Percentiles rank a stretch among this genome's conserved stretches.
phyloP scores from a whole-genome alignment of 2,888 invertebrate genomes.

The Drosophila neoperkinsi region DNA sequence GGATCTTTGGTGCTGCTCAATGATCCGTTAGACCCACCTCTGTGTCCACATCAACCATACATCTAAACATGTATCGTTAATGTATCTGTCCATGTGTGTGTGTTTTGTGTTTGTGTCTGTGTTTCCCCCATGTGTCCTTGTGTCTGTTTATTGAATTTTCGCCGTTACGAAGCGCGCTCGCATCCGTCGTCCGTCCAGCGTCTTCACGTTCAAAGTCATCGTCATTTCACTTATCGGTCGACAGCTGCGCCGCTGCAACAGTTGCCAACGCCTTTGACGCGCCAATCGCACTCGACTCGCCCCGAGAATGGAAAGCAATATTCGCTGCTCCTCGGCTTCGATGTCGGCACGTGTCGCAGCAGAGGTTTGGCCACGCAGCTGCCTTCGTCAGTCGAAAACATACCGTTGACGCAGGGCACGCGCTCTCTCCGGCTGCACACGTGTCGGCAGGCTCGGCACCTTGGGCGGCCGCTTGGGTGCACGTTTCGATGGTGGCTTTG shows the following conservation, averaged over 20 bases:
- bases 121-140: not conserved
- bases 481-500: conserved; percentile 28
- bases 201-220: conserved; percentile 1
- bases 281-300: conserved; percentile 1
- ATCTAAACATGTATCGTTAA: conserved; percentile 8
- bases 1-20: conserved; percentile 68
- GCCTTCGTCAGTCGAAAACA: conserved; percentile 79
- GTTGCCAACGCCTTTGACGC: not conserved
- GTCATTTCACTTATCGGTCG: conserved; percentile 15
- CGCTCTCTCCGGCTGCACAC: conserved; percentile 73
- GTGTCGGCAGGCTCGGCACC: conserved; percentile 50
- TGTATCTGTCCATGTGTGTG: conserved; percentile 5
- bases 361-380: not conserved
- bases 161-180: conserved; percentile 18
- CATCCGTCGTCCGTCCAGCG: conserved; percentile 5
- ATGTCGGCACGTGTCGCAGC: not conserved
- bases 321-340: conserved; percentile 20
- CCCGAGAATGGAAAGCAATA: conserved; percentile 49
- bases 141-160: conserved; percentile 15
- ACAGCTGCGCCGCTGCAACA: conserved; percentile 36
- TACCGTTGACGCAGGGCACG: conserved; percentile 77
- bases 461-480: conserved; percentile 27
- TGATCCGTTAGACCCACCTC: conserved; percentile 50
- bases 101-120: conserved; percentile 7
- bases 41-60: conserved; percentile 25